Percentiles rank a stretch among this genome's conserved stretches.
These are phyloP conservation scores for Corvus cornix DNA, from an alignment of 2,113 vertebrate genomes.

Conservation along the genomic window DNA sequence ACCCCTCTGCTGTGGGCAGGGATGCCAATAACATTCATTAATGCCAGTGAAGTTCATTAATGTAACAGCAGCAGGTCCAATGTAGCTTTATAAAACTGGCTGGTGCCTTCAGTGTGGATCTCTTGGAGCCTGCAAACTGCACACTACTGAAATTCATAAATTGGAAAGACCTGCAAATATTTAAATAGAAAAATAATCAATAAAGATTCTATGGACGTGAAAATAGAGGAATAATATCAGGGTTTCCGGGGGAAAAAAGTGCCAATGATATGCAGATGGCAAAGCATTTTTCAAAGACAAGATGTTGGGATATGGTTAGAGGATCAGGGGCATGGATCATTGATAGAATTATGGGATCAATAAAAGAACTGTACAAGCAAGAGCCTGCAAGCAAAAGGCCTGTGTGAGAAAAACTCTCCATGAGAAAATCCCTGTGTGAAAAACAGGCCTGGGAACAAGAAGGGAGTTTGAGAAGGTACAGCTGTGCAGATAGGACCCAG, in stretches of 20 bases:
- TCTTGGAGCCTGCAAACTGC: background rate
- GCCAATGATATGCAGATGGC: background rate
- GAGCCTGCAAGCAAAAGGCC: too few relatives aligned
- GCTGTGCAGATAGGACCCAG: too few relatives aligned
- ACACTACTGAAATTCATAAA: background rate
- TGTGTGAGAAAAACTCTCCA: too few relatives aligned
- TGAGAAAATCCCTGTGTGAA: too few relatives aligned
- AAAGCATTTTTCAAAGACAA: background rate
- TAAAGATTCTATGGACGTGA: background rate
- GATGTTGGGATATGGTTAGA: too few relatives aligned
- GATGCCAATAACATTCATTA: background rate
- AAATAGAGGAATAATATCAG: background rate
- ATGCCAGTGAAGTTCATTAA: background rate
- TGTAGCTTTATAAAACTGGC: background rate
- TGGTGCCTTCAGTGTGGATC: background rate
- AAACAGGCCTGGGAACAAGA: too few relatives aligned
- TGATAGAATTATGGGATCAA: too few relatives aligned
- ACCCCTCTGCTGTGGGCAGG: background rate
- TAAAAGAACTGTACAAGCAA: too few relatives aligned
- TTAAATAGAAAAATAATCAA: background rate
- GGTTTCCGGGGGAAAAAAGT: background rate
- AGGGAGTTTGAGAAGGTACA: too few relatives aligned
- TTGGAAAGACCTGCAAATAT: background rate
- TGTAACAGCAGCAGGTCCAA: background rate
- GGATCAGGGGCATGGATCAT: too few relatives aligned